These are phyloP conservation scores for Blennius ocellaris DNA, from an alignment of 2,113 vertebrate species.

Conservation along the genomic window DNA sequence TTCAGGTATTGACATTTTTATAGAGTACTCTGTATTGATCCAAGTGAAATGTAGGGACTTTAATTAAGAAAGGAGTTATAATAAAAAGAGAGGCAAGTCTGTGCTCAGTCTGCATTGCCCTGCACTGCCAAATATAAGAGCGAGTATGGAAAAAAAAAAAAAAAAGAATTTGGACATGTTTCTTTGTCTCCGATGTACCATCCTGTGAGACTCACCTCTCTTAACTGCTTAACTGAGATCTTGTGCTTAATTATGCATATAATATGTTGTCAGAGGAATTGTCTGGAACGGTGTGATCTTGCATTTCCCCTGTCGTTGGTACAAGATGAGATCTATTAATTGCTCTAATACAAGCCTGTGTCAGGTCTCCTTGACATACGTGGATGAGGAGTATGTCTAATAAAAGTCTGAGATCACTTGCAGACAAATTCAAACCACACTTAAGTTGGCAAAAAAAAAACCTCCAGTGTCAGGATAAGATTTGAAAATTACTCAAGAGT, in stretches of 20 bases:
- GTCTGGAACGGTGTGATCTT: slow-evolving; percentile 52
- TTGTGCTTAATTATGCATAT: slow-evolving; percentile 72
- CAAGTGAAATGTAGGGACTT: slow-evolving; percentile 47
- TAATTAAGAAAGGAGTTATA: slow-evolving; percentile 61
- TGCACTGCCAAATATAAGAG: not conserved
- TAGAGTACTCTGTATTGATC: slow-evolving; percentile 72
- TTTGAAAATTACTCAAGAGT: slow-evolving; percentile 2
- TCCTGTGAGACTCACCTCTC: slow-evolving; percentile 49
- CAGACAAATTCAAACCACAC: not conserved
- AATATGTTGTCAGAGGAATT: slow-evolving; percentile 64
- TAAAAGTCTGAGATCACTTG: not conserved
- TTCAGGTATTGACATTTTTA: slow-evolving; percentile 73
- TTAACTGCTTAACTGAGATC: slow-evolving; percentile 39
- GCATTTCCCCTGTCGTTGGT: slow-evolving; percentile 42
- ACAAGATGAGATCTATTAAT: slow-evolving; percentile 53
- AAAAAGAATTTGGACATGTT: slow-evolving; percentile 36
- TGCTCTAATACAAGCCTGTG: slow-evolving; percentile 24
- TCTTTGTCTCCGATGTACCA: slow-evolving; percentile 20
- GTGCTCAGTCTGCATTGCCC: not conserved
- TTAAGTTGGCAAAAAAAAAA: not conserved
- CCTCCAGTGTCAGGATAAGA: too few relatives aligned
- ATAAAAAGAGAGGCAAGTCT: slow-evolving; percentile 44
- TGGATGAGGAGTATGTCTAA: not conserved
- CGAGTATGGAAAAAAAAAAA: slow-evolving; percentile 47
- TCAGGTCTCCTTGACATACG: slow-evolving; percentile 4